Conservation (phyloP, 2,888 invertebrate genomes). For the Thymelicus sylvestris region DNA sequence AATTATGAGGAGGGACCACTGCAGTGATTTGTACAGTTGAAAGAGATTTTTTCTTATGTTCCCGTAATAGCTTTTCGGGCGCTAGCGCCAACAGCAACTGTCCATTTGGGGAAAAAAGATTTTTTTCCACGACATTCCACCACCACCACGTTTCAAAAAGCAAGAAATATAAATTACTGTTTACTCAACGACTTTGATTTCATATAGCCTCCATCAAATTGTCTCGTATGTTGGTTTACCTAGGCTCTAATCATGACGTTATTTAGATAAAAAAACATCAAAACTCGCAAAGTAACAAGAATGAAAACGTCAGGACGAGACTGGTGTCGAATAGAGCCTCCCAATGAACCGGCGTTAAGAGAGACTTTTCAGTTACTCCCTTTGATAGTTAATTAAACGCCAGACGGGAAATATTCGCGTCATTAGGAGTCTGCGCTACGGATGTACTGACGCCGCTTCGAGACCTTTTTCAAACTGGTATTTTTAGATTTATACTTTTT, state of each 20-base stretch:
- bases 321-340: constrained; percentile 16
- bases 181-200: too few relatives aligned
- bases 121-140: too few relatives aligned
- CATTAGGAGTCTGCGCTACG: constrained; percentile 73
- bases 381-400: constrained; percentile 81
- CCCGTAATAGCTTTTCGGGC: too few relatives aligned
- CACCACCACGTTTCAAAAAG: too few relatives aligned
- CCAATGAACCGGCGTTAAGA: constrained; percentile 49
- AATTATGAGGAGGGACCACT: too few relatives aligned
- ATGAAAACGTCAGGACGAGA: neutral
- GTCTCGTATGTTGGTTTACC: constrained; percentile 30
- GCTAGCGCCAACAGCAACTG: too few relatives aligned
- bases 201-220: constrained; percentile 9
- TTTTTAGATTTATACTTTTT: constrained; percentile 11
- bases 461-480: constrained; percentile 11
- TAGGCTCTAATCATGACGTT: neutral
- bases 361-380: constrained; percentile 53
- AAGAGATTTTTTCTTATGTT: too few relatives aligned
- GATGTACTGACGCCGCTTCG: constrained; percentile 57
- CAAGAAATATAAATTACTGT: too few relatives aligned
- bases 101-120: too few relatives aligned
- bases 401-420: constrained; percentile 77
- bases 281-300: constrained; percentile 9
- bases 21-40: too few relatives aligned
- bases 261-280: neutral